A percentile compares a stretch with the other conserved stretches of the same genome.
These are phyloP conservation scores for Muscicapa adusta DNA, from an alignment of 2,113 vertebrate species.

Conservation along the genomic window DNA sequence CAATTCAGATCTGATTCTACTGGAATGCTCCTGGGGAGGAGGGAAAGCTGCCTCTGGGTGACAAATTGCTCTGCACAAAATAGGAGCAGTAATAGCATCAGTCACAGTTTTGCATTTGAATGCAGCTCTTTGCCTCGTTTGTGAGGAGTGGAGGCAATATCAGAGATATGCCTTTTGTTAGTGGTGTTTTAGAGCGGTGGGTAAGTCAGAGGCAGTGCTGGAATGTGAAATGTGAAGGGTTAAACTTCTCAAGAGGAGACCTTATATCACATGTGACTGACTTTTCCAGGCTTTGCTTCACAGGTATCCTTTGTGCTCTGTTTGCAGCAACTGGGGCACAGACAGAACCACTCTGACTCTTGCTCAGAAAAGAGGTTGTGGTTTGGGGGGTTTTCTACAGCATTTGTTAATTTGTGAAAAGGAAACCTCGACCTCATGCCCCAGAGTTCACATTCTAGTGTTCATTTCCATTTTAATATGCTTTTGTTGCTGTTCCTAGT, in stretches of 20 bases:
- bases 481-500: background rate
- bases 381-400: conserved; percentile 1
- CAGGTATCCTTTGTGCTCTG: background rate
- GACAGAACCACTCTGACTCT: background rate
- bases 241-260: background rate
- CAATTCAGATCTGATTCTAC: background rate
- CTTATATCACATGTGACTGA: fast-evolving
- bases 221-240: background rate
- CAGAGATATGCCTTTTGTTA: background rate
- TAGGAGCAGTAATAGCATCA: background rate
- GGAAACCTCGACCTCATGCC: background rate
- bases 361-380: background rate
- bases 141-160: background rate
- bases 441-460: background rate
- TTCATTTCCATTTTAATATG: background rate
- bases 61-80: background rate
- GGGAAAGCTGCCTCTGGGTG: background rate
- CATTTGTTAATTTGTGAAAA: background rate
- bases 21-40: background rate
- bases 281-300: background rate
- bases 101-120: background rate
- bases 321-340: background rate
- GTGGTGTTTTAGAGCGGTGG: background rate
- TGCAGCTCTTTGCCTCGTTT: background rate
- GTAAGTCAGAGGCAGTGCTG: background rate